Evolutionary conservation across 2,113 vertebrate species (phyloP).

Genomic region (Gasterosteus nipponicus): DNA sequence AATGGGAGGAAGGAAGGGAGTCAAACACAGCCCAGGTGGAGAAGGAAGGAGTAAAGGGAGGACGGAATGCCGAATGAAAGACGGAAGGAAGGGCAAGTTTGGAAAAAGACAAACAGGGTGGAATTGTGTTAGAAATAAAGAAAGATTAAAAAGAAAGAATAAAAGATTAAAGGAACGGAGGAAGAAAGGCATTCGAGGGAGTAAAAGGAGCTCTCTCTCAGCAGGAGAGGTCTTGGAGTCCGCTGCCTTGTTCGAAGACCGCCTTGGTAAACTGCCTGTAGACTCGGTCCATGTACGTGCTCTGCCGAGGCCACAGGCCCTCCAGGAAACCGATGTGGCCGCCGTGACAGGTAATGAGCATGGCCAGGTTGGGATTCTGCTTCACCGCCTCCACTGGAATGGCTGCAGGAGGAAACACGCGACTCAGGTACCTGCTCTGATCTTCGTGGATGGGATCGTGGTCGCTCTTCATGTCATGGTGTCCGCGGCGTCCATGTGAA

Average conservation of each 20-base stretch:
- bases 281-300: slow-evolving; percentile 98
- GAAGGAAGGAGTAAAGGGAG: slow-evolving; percentile 6
- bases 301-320: slow-evolving; percentile 93
- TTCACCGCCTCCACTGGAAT: slow-evolving; percentile 94
- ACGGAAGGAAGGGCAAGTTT: not conserved
- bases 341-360: slow-evolving; percentile 93
- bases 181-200: slow-evolving; percentile 9
- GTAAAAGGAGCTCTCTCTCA: slow-evolving; percentile 29
- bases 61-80: slow-evolving; percentile 15
- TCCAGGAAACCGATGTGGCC: slow-evolving; percentile 99
- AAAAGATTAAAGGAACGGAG: slow-evolving; percentile 1
- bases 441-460: not conserved
- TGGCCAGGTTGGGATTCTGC: slow-evolving; percentile 95
- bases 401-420: slow-evolving; percentile 78
- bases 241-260: slow-evolving; percentile 89
- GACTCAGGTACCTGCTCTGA: not conserved
- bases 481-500: not conserved
- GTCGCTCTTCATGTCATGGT: not conserved
- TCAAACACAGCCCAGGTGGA: not conserved
- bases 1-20: slow-evolving; percentile 19
- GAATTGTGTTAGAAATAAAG: not conserved
- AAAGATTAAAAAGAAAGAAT: not conserved
- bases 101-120: not conserved
- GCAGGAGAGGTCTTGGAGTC: slow-evolving; percentile 80
- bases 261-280: slow-evolving; percentile 97